phyloP scores from a whole-genome alignment of 2,797 vertebrate species.

The Buceros bicornis region DNA sequence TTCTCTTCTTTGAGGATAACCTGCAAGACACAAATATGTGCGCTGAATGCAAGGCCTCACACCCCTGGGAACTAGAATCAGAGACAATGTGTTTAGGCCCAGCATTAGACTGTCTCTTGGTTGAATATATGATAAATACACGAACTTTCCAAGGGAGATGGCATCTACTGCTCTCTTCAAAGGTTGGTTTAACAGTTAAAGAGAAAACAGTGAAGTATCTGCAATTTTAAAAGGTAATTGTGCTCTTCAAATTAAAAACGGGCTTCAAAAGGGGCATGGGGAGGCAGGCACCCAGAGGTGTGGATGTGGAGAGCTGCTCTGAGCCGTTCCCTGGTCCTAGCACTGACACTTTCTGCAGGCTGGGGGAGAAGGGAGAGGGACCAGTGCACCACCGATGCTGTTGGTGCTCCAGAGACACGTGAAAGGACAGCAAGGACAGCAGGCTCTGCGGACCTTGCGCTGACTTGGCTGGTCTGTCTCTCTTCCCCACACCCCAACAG shows the following conservation, averaged over 20 bases:
- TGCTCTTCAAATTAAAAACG: background rate
- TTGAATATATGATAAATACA: conserved; percentile 42
- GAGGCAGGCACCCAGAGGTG: background rate
- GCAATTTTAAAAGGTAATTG: conserved; percentile 20
- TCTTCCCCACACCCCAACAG: background rate
- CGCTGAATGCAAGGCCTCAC: background rate
- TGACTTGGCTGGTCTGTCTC: background rate
- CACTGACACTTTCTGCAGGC: background rate
- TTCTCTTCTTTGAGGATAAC: conserved; percentile 92
- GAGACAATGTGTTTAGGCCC: background rate
- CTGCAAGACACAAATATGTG: conserved; percentile 75
- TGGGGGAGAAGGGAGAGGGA: background rate
- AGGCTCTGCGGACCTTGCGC: accelerated
- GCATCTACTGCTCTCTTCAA: conserved; percentile 17
- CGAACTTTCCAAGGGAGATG: background rate
- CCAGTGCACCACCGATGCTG: accelerated
- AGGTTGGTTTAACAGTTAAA: conserved; percentile 17
- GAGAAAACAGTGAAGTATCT: conserved; percentile 32
- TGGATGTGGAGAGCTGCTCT: background rate
- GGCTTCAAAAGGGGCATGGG: background rate
- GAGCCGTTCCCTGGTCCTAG: background rate
- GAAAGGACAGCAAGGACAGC: background rate
- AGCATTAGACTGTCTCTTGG: background rate
- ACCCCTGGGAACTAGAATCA: background rate
- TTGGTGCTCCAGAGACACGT: accelerated